Evolutionary conservation across 2,113 vertebrate species (phyloP).

Genomic region (Vidua macroura): DNA sequence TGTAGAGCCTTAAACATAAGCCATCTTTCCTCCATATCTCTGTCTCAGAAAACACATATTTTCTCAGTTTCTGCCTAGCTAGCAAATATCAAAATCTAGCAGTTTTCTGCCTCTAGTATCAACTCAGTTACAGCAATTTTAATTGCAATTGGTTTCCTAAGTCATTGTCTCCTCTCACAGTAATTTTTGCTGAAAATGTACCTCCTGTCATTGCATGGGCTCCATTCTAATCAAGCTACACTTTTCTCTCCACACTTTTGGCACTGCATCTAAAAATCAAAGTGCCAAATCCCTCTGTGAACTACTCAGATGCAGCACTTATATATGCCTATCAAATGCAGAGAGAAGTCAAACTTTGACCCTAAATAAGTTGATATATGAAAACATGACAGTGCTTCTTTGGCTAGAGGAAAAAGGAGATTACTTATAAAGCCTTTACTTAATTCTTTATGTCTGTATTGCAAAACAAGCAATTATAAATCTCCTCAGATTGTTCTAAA

Average conservation of each 20-base stretch:
- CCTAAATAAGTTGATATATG: background rate
- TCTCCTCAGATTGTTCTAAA: slow-evolving; percentile 17
- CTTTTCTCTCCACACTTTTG: background rate
- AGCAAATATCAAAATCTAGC: slow-evolving; percentile 1
- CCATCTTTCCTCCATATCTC: background rate
- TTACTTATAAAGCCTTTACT: slow-evolving; percentile 12
- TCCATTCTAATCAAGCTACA: background rate
- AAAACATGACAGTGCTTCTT: slow-evolving; percentile 9
- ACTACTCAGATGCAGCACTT: background rate
- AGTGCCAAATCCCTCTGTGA: slow-evolving; percentile 4
- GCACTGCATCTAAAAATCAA: slow-evolving; percentile 8
- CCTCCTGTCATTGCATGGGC: background rate
- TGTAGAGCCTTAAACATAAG: background rate
- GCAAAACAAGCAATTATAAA: slow-evolving; percentile 30
- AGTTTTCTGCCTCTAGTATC: background rate
- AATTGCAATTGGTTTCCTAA: slow-evolving; percentile 26
- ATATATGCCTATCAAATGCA: background rate
- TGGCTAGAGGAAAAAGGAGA: background rate
- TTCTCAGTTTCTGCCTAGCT: background rate
- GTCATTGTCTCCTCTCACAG: background rate
- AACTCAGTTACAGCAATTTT: background rate
- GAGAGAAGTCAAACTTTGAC: background rate
- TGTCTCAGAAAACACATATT: background rate
- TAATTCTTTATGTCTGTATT: slow-evolving; percentile 15
- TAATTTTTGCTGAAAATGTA: slow-evolving; percentile 4